These are phyloP conservation scores for Pipistrellus pygmaeus DNA, from an alignment of 2,797 vertebrate genomes.

Conservation along the genomic window DNA sequence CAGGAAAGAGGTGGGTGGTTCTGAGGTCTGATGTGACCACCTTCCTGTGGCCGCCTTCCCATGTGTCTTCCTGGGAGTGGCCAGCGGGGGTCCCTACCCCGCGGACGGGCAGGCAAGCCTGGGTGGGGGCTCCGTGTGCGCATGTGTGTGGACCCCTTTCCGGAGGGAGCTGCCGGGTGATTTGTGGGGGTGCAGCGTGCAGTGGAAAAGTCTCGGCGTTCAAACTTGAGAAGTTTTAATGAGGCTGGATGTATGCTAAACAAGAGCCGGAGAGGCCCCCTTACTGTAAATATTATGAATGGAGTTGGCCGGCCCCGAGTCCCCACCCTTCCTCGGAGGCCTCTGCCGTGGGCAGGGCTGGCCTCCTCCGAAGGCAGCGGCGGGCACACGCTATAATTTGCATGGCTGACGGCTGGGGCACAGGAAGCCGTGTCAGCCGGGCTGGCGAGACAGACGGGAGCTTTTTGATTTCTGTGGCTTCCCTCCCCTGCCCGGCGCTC, in stretches of 20 bases:
- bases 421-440: conserved; percentile 88
- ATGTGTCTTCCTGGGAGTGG: neutral
- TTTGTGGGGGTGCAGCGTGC: rapidly evolving
- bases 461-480: conserved; percentile 85
- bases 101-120: neutral
- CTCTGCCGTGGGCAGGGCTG: conserved; percentile 86
- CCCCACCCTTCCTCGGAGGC: conserved; percentile 90
- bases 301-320: conserved; percentile 87
- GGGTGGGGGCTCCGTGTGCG: neutral
- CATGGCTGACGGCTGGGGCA: conserved; percentile 88
- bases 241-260: conserved; percentile 85
- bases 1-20: neutral
- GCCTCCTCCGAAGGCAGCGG: conserved; percentile 85
- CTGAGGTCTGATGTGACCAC: neutral
- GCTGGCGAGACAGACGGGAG: conserved; percentile 87
- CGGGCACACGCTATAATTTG: conserved; percentile 90
- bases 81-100: neutral
- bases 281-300: conserved; percentile 92
- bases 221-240: conserved; percentile 84
- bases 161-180: neutral
- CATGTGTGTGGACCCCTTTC: neutral
- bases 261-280: conserved; percentile 86
- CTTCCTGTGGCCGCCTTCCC: neutral
- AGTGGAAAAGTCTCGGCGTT: conserved; percentile 77
- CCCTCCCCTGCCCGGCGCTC: conserved; percentile 3